Evolutionary conservation across 2,888 invertebrate genomes (phyloP), one percentile per base, ranked within the genome.

Genomic region (Choreutis nemorana): DNA sequence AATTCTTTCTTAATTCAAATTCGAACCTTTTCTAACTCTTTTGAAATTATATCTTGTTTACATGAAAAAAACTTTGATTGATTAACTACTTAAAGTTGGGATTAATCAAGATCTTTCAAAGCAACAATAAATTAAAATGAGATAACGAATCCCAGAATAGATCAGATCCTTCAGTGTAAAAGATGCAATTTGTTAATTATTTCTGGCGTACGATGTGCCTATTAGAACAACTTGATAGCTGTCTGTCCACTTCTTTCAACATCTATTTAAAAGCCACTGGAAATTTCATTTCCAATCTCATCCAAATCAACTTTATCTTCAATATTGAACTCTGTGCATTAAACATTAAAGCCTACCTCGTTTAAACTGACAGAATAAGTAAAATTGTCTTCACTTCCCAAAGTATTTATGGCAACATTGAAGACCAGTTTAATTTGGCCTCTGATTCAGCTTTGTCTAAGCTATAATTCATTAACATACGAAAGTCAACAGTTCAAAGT

Each of bases 121-220:
- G n/a, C n/a, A n/a, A n/a, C n/a, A n/a, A n/a, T n/a, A n/a, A n/a
- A n/a, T n/a, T n/a, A n/a, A n/a, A n/a, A n/a, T n/a, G n/a, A n/a
- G n/a, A n/a, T n/a, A n/a, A n/a, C n/a, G n/a, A n/a, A n/a, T n/a
- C n/a, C n/a, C n/a, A n/a, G n/a, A n/a, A n/a, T n/a, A n/a, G n/a
- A n/a, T n/a, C n/a, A n/a, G n/a, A n/a, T n/a, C n/a, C n/a, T n/a
- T n/a, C n/a, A n/a, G n/a, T n/a, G n/a, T n/a, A n/a, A n/a, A n/a
- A n/a, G n/a, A n/a, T n/a, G 50, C 61, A 62, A 68, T 75, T 75
- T 73, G 72, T 77, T 66, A 71, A 66, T 72, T 75, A 75, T 75
- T 75, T 64, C 62, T 65, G 67, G 63, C 65, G 39, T 52, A 52
- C 56, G 66, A 47, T 61, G 68, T 68, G 71, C 71, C 73, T 77